Conservation (phyloP, 2,888 invertebrate species). For the Lasioglossum calceatum region DNA sequence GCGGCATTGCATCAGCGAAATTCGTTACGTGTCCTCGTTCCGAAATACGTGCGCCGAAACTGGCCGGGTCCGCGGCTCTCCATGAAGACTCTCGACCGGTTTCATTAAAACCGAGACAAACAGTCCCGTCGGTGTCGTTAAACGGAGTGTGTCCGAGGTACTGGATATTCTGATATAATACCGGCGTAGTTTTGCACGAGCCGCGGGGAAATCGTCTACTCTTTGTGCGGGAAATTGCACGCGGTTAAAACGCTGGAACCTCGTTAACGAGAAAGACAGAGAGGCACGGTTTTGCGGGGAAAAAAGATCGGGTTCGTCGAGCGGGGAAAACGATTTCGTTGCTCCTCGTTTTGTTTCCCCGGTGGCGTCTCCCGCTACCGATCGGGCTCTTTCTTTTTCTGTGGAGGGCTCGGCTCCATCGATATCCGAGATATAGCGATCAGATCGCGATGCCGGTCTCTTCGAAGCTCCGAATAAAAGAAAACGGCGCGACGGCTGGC, state of each 20-base stretch:
- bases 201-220: conserved; percentile 16
- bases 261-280: conserved; percentile 17
- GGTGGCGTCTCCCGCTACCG: neutral
- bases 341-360: neutral
- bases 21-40: conserved; percentile 16
- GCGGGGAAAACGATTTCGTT: conserved; percentile 11
- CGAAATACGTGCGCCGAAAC: conserved; percentile 12
- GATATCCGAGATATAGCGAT: neutral
- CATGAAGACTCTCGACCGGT: conserved; percentile 16
- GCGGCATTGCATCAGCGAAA: conserved; percentile 2
- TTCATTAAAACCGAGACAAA: conserved; percentile 44
- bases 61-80: neutral
- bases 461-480: conserved; percentile 10
- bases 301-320: neutral
- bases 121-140: conserved; percentile 31
- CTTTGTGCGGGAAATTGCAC: conserved; percentile 40
- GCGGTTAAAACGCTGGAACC: conserved; percentile 16
- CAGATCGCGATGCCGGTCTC: neutral
- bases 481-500: conserved; percentile 43
- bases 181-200: conserved; percentile 21
- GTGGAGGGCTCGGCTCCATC: neutral
- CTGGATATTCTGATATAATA: conserved; percentile 39
- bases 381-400: neutral
- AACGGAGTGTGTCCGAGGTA: conserved; percentile 19
- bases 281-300: neutral